phyloP scores from a whole-genome alignment of 2,797 vertebrate genomes.

The Hemibagrus guttatus region DNA sequence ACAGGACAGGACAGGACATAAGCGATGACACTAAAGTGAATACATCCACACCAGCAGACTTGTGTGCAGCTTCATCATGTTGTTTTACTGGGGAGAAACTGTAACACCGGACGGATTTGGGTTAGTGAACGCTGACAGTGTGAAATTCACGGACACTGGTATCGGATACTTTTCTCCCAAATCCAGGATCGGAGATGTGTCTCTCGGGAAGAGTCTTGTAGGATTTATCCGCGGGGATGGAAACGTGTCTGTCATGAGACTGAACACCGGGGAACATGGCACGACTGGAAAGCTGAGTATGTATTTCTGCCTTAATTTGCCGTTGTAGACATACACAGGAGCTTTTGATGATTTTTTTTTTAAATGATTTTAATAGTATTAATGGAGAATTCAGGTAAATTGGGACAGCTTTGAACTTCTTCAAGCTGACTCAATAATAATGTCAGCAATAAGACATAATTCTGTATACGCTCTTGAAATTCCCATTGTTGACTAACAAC shows the following conservation, averaged over 20 bases:
- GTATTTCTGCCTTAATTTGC: neutral
- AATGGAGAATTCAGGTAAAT: neutral
- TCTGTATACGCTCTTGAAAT: neutral
- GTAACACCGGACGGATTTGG: conserved; percentile 31
- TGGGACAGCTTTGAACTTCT: no score
- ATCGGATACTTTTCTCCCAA: conserved; percentile 5
- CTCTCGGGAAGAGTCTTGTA: conserved; percentile 15
- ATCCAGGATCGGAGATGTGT: conserved; percentile 4
- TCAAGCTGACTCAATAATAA: neutral
- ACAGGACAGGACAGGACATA: no score
- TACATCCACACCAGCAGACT: neutral
- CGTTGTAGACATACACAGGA: neutral
- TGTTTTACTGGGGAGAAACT: conserved; percentile 45
- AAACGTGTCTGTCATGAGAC: conserved; percentile 21
- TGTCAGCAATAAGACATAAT: neutral
- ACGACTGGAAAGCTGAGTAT: conserved; percentile 34
- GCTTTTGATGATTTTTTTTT: neutral
- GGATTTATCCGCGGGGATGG: conserved; percentile 38
- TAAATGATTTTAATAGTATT: neutral
- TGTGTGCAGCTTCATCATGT: conserved; percentile 12
- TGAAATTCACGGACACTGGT: neutral
- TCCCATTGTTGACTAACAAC: neutral
- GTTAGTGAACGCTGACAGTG: neutral
- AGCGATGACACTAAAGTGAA: no score
- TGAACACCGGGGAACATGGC: neutral